A percentile compares a stretch with the other conserved stretches of the same genome.
Evolutionary conservation across 2,888 invertebrate species (phyloP).

Genomic region (Xestobium rufovillosum): DNA sequence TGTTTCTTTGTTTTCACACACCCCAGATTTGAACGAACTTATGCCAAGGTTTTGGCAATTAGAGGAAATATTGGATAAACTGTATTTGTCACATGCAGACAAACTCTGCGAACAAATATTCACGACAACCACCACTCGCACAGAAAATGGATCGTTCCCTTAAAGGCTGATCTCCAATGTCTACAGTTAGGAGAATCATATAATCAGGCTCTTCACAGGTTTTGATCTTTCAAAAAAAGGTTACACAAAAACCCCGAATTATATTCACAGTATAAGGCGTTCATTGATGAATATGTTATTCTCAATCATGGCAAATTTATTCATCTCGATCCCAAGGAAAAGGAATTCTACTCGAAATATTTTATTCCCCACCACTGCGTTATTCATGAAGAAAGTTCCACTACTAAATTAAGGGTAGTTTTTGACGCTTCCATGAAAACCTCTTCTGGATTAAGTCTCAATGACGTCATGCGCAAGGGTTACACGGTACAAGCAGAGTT

Average conservation of each 20-base stretch:
- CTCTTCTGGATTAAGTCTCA: conserved; percentile 14
- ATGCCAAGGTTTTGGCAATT: too few species aligned
- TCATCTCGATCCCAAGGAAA: not conserved
- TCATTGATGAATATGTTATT: too few species aligned
- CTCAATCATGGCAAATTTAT: conserved; percentile 17
- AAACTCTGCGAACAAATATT: too few species aligned
- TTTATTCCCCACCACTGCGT: conserved; percentile 19
- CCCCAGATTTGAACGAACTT: too few species aligned
- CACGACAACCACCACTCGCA: too few species aligned
- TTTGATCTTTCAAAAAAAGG: conserved; percentile 14
- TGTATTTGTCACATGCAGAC: too few species aligned
- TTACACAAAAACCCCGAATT: conserved; percentile 13
- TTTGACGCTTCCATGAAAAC: conserved; percentile 21
- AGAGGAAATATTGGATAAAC: too few species aligned
- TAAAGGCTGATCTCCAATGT: too few species aligned
- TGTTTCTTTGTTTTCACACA: too few species aligned
- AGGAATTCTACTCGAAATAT: conserved; percentile 5
- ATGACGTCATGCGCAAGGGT: conserved; percentile 17
- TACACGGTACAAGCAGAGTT: conserved; percentile 14
- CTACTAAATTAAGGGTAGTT: conserved; percentile 18
- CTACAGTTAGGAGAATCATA: conserved; percentile 15
- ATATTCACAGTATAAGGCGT: conserved; percentile 12
- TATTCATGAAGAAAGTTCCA: conserved; percentile 16
- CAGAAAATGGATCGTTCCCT: too few species aligned
- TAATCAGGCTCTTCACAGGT: conserved; percentile 11